Base-by-base conservation (phyloP, 2,888 invertebrate species). In the Eutolmus rufibarbis region DNA sequence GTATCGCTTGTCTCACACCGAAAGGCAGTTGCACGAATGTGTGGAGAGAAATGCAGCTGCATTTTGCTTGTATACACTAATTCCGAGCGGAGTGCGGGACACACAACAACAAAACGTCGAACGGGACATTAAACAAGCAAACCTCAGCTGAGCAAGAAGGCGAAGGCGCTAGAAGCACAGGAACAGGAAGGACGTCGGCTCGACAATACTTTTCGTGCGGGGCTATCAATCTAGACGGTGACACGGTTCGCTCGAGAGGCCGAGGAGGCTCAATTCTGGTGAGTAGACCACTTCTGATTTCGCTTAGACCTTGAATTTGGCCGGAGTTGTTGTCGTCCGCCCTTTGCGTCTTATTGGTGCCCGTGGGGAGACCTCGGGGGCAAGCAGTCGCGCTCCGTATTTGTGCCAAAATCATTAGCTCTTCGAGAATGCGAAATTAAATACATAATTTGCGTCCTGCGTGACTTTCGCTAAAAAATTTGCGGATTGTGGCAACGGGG, bases 91-190 rank as follows among this genome's bases (percentile, higher is more conserved):
- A 51, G 51, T 51, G 51, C 46, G 79, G 28, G 28, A 79, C 7
- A 43, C 31, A 51, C 79, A 46, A 79, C 46, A 79, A 79, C 79
- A 79, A 79, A 51, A 79, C 46, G 79, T 79, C 51, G 31, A 79
- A 79, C 79, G 79, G 79, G 51, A 79, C 46, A 78, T 78, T 43
- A 79, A 79, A 79, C 46, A 79, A 79, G 79, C 51, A 28, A 46
- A 43, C 78, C 43, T 19, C 79, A 79, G 79, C 79, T 79, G 79
- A 46, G 56, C 79, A 51, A 14, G 51, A 34, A 76, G 37, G 37
- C 76, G 76, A 34, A 51, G 40, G 28, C n/a, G 23, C 40, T 40
- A 46, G 40, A 78, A 78, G 0, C 8, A 78, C 12, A 43, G 19
- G 23, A 28, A n/a, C 34, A 28, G 28, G 51, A 51, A 46, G 79